These are phyloP conservation scores for Drosophila macrothrix DNA, from an alignment of 2,888 invertebrate genomes.

Conservation along the genomic window DNA sequence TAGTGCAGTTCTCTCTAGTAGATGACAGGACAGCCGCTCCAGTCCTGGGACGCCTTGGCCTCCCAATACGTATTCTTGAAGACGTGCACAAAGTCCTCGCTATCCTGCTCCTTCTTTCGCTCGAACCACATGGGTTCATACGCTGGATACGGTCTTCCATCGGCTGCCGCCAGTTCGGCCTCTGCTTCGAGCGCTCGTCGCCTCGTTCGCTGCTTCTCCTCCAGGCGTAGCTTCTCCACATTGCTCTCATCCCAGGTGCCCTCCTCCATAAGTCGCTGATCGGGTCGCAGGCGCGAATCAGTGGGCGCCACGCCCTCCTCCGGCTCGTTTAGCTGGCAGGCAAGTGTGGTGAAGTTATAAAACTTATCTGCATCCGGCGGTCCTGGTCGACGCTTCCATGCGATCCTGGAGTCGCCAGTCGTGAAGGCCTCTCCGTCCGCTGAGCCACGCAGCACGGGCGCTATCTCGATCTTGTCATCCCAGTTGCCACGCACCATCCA, in stretches of 20 bases:
- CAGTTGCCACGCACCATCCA: conserved; percentile 94
- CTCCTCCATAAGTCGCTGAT: conserved; percentile 99
- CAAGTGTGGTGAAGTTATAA: conserved; percentile 97
- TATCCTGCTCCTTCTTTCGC: conserved; percentile 90
- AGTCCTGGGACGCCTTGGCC: conserved; percentile 94
- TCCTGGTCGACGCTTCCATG: conserved; percentile 94
- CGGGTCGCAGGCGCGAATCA: conserved; percentile 96
- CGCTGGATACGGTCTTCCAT: conserved; percentile 88
- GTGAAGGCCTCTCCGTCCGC: conserved; percentile 95
- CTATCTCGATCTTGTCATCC: conserved; percentile 98
- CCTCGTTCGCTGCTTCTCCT: conserved; percentile 96
- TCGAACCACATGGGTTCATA: conserved; percentile 96
- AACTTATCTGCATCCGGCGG: conserved; percentile 90
- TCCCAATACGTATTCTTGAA: conserved; percentile 97
- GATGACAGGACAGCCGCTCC: conserved; percentile 96
- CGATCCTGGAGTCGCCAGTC: conserved; percentile 93
- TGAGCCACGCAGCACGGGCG: conserved; percentile 91
- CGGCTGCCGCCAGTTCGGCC: conserved; percentile 89
- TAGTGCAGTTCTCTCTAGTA: conserved; percentile 71
- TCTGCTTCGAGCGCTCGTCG: conserved; percentile 92
- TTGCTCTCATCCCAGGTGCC: conserved; percentile 97
- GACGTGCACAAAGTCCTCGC: conserved; percentile 90
- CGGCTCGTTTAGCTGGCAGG: conserved; percentile 97
- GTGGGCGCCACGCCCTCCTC: conserved; percentile 97
- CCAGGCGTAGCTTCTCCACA: conserved; percentile 92